Evolutionary conservation across 2,888 invertebrate species (phyloP), one percentile per base, ranked within the genome.

Genomic region (Lymantria monacha): DNA sequence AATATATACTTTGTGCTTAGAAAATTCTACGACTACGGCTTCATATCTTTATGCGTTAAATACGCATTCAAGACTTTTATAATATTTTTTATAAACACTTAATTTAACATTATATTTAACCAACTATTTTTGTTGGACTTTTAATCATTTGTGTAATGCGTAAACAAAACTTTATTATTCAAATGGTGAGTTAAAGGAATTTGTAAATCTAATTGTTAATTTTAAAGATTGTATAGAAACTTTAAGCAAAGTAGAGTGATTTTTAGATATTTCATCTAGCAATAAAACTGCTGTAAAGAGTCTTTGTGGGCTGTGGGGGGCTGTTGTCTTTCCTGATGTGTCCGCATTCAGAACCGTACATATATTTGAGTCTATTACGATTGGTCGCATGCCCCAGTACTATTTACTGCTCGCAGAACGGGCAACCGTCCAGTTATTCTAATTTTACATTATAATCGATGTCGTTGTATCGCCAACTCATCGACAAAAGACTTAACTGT

Each of bases 351-450:
- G 67, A 59, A 64, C 75, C 75, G 70, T 77, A 81, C 79, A 81
- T 85, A 76, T 89, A 91, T 89, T 87, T 86, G 85, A 74, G 85
- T 80, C 81, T 79, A 79, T 78, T 82, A 81, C 85, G 86, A 84
- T 83, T 88, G 87, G 88, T 89, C 85, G 90, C 89, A 88, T 89
- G 90, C 88, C 88, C 89, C 89, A 89, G 89, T 90, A 89, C 88
- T 90, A 91, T 90, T 89, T 88, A 87, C 75, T 86, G 84, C 88
- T 80, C 81, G 74, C 72, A 73, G 76, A 75, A 74, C 87, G 90
- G 90, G 90, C 91, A 91, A 79, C 74, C 87, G 90, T 88, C 91
- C 90, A 91, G 90, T 90, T 89, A 87, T 87, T 90, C 91, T 91
- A 91, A 90, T 85, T 91, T 88, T 90, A 91, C 81, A 79, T 61